phyloP scores from a whole-genome alignment of 1,140 invertebrate genomes.

The Mycetomoellerius zeteki region DNA sequence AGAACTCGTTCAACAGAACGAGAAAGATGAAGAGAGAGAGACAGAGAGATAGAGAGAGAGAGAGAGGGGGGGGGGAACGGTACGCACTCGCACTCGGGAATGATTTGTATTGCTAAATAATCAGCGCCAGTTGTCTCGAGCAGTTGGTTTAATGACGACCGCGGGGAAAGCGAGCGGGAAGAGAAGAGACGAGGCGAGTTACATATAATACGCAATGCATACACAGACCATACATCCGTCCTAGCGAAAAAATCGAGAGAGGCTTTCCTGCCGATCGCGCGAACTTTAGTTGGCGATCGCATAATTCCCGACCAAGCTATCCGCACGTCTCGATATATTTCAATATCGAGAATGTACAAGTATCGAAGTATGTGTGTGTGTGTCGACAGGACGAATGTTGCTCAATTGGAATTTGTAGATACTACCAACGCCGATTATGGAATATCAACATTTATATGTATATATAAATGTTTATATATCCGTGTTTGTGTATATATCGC shows the following conservation, averaged over 20 bases:
- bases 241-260: slow-evolving; percentile 1
- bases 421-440: slow-evolving; percentile 3
- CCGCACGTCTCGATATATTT: slow-evolving; percentile 52
- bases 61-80: not conserved
- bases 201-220: slow-evolving; percentile 65
- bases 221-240: not conserved
- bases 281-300: slow-evolving; percentile 64
- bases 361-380: not conserved
- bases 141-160: slow-evolving; percentile 84
- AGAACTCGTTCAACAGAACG: slow-evolving; percentile 76
- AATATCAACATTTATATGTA: slow-evolving; percentile 7
- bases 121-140: slow-evolving; percentile 83
- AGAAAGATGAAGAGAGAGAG: slow-evolving; percentile 7
- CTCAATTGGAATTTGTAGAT: slow-evolving; percentile 43
- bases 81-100: slow-evolving; percentile 72
- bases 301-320: slow-evolving; percentile 64
- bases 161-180: slow-evolving; percentile 26
- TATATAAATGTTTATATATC: not conserved
- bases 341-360: slow-evolving; percentile 38
- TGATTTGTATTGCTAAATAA: slow-evolving; percentile 87
- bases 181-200: slow-evolving; percentile 66
- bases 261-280: slow-evolving; percentile 36
- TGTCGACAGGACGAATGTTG: slow-evolving; percentile 27
- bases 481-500: not conserved
- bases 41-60: not conserved